Evolutionary conservation across 2,113 vertebrate species (phyloP).

Genomic region (Naja naja): DNA sequence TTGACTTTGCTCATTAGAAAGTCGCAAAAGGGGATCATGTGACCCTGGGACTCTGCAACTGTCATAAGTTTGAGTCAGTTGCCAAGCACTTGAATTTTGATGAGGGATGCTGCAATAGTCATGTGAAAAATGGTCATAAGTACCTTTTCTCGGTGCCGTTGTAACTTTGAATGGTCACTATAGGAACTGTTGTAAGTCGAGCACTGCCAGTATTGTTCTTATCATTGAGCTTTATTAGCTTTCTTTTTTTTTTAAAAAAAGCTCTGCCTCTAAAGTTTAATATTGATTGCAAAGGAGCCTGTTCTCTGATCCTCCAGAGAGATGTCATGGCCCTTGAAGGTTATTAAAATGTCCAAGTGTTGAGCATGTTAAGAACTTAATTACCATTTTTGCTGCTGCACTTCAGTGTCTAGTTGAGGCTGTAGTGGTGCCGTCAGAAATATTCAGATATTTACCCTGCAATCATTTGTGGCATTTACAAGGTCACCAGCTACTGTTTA

Average conservation of each 20-base stretch:
- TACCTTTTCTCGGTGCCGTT: too few species aligned
- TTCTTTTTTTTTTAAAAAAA: neutral
- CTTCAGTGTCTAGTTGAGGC: slow-evolving; percentile 32
- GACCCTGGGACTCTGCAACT: too few species aligned
- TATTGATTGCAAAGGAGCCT: neutral
- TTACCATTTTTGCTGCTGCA: neutral
- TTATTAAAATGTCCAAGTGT: neutral
- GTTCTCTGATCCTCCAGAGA: neutral
- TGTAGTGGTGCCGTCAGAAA: slow-evolving; percentile 42
- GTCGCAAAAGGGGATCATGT: too few species aligned
- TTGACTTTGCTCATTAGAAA: too few species aligned
- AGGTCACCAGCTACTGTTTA: slow-evolving; percentile 50
- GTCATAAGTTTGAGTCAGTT: too few species aligned
- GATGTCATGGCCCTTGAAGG: neutral
- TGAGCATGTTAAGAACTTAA: slow-evolving; percentile 52
- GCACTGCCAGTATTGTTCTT: neutral
- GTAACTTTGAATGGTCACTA: too few species aligned
- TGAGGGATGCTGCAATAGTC: too few species aligned
- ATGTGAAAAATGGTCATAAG: too few species aligned
- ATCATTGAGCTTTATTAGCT: neutral
- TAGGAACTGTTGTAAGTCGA: too few species aligned
- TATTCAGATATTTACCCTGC: slow-evolving; percentile 47
- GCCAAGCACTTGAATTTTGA: too few species aligned
- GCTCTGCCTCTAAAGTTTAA: neutral
- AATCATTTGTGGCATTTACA: slow-evolving; percentile 37